These are phyloP conservation scores for Erpornis zantholeuca DNA, from an alignment of 2,113 vertebrate genomes.

Conservation along the genomic window DNA sequence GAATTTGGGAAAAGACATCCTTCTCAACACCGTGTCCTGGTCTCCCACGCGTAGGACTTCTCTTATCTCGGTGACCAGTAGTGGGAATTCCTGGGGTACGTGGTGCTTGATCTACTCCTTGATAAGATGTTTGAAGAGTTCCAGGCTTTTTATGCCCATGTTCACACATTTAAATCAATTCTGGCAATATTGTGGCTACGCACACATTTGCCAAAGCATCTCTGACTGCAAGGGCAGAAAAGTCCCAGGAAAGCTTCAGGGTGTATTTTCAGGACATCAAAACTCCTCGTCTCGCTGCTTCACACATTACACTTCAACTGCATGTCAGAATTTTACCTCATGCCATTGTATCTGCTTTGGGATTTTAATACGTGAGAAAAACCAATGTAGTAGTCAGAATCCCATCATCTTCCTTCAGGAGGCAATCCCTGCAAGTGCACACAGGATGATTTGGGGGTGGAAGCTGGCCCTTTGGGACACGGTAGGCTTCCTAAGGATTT, in stretches of 20 bases:
- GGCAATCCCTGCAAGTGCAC: not conserved
- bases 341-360: fast-evolving
- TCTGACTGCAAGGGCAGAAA: not conserved
- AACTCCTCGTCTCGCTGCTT: not conserved
- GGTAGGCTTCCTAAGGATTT: not conserved
- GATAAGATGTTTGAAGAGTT: not conserved
- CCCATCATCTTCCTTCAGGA: not conserved
- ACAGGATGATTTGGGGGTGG: not conserved
- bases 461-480: not conserved
- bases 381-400: not conserved
- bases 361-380: not conserved
- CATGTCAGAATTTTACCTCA: not conserved
- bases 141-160: not conserved
- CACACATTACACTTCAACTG: not conserved
- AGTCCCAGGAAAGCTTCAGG: not conserved
- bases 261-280: not conserved
- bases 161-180: not conserved
- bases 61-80: not conserved
- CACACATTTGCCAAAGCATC: not conserved
- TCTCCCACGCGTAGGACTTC: not conserved
- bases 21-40: not conserved
- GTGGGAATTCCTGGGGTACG: not conserved
- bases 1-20: not conserved
- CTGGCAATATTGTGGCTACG: not conserved
- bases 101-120: not conserved